phyloP scores from a whole-genome alignment of 2,113 vertebrate genomes.

The Zosterops japonicus region DNA sequence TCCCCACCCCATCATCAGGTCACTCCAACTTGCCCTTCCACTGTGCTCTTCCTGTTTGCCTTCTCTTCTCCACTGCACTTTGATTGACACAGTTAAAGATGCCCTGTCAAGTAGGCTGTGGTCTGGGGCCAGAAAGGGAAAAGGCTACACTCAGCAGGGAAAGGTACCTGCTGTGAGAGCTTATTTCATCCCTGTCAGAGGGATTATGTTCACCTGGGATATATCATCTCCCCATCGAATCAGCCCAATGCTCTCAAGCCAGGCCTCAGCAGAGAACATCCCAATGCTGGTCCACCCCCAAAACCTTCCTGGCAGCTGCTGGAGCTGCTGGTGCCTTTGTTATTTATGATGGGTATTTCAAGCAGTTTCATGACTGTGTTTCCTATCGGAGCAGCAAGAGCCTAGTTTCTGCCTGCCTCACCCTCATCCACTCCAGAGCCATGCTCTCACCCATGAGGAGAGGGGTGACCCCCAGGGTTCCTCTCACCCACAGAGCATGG shows the following conservation, averaged over 20 bases:
- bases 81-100: background rate
- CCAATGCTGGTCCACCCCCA: background rate
- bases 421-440: background rate
- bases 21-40: background rate
- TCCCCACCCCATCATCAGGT: background rate
- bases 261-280: background rate
- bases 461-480: background rate
- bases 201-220: background rate
- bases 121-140: background rate
- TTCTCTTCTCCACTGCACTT: background rate
- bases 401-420: rapidly evolving
- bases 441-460: rapidly evolving
- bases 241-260: rapidly evolving
- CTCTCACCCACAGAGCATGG: rapidly evolving
- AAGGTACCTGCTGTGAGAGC: background rate
- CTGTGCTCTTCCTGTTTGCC: background rate
- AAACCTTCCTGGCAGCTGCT: background rate
- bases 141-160: background rate
- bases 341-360: background rate
- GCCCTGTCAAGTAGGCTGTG: background rate
- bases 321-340: background rate
- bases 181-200: background rate
- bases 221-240: background rate
- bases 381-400: background rate
- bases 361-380: background rate